Conservation (phyloP, 2,113 vertebrate genomes). For the Rutilus rutilus region DNA sequence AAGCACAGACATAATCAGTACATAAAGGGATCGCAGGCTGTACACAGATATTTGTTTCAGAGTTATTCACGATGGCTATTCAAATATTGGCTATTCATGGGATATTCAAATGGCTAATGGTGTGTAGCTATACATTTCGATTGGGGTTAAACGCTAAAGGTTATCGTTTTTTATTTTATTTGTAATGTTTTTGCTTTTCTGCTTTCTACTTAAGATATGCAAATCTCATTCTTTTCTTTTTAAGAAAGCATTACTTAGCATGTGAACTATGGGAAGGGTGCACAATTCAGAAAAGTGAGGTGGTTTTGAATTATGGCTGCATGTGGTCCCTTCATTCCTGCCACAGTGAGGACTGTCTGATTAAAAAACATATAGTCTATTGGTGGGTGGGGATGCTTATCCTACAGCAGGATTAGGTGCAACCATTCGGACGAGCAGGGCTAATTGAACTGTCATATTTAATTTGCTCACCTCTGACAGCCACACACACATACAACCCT, state of each 20-base stretch:
- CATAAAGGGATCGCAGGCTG: conserved; percentile 44
- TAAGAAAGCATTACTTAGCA: background rate
- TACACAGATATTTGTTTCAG: conserved; percentile 48
- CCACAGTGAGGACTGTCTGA: conserved; percentile 58
- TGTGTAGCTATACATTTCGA: background rate
- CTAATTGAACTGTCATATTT: conserved; percentile 75
- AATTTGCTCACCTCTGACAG: conserved; percentile 48
- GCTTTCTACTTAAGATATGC: background rate
- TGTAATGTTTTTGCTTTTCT: background rate
- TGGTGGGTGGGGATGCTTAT: conserved; percentile 66
- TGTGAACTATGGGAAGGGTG: background rate
- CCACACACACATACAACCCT: conserved; percentile 36
- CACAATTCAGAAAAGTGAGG: conserved; percentile 38
- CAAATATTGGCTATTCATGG: no score
- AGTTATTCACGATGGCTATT: background rate
- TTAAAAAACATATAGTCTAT: conserved; percentile 69
- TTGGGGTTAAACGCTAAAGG: background rate
- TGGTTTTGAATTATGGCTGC: conserved; percentile 60
- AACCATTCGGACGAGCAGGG: conserved; percentile 39
- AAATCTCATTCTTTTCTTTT: background rate
- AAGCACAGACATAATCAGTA: conserved; percentile 56
- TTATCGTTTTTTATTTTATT: background rate
- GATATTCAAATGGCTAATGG: background rate
- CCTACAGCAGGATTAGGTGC: conserved; percentile 43
- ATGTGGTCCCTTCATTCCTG: conserved; percentile 46